A percentile compares a stretch with the other conserved stretches of the same genome.
Conservation (phyloP, 2,113 vertebrate species). For the Acrocephalus kingi region DNA sequence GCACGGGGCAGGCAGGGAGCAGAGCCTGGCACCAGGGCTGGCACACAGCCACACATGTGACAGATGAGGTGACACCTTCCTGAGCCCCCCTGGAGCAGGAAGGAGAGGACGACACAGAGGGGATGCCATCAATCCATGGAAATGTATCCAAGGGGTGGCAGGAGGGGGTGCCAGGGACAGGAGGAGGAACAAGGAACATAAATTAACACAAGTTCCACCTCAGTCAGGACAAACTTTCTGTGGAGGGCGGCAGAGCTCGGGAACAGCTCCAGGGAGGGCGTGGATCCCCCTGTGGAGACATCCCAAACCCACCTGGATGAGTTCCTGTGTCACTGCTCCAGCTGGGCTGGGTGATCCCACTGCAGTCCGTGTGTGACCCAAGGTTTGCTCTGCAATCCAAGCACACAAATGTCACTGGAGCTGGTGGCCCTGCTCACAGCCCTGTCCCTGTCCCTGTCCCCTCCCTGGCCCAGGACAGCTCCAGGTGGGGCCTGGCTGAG, state of each 20-base stretch:
- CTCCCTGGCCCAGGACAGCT: neutral
- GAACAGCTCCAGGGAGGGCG: neutral
- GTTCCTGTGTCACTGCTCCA: neutral
- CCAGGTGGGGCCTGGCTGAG: neutral
- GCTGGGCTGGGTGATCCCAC: too few species aligned
- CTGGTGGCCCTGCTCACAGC: neutral
- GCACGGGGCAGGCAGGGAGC: neutral
- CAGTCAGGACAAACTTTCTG: too few species aligned
- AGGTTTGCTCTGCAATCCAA: rapidly evolving
- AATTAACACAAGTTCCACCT: neutral
- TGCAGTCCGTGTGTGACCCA: neutral
- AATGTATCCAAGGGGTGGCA: rapidly evolving
- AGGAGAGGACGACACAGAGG: neutral
- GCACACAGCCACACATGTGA: rapidly evolving
- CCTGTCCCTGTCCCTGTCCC: too few species aligned
- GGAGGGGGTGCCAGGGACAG: neutral
- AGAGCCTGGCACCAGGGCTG: neutral
- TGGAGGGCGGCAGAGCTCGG: neutral
- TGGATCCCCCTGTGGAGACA: neutral
- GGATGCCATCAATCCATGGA: neutral
- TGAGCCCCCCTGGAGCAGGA: rapidly evolving
- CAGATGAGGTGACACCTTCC: neutral
- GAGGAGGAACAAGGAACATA: rapidly evolving
- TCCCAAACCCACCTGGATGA: neutral
- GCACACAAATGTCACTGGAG: rapidly evolving